Conservation (phyloP, 2,888 invertebrate genomes). For the Papilio elwesi region DNA sequence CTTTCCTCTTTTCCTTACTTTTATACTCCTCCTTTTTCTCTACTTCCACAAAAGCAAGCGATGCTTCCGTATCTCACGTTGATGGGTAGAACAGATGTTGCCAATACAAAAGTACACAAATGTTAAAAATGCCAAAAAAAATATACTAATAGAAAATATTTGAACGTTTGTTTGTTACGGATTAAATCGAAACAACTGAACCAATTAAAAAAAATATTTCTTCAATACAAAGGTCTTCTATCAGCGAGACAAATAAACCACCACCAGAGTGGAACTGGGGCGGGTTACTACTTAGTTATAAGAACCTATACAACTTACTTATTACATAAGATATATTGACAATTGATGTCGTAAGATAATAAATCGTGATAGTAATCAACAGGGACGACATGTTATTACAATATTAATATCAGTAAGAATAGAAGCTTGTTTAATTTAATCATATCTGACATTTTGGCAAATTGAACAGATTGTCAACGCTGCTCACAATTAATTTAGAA, state of each 20-base stretch:
- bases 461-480: constrained; percentile 24
- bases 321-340: neutral
- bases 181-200: too few relatives aligned
- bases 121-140: too few relatives aligned
- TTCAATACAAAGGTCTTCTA: too few relatives aligned
- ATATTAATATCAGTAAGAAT: constrained; percentile 15
- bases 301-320: neutral
- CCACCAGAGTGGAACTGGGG: neutral
- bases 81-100: too few relatives aligned
- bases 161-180: too few relatives aligned
- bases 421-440: constrained; percentile 20
- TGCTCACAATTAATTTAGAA: constrained; percentile 43
- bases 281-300: neutral
- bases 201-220: neutral
- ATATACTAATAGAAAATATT: too few relatives aligned
- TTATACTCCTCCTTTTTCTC: too few relatives aligned
- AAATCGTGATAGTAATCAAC: constrained; percentile 3
- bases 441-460: constrained; percentile 33
- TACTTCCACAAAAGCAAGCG: too few relatives aligned
- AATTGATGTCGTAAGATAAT: neutral
- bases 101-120: too few relatives aligned
- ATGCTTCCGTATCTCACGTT: too few relatives aligned
- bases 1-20: too few relatives aligned
- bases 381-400: constrained; percentile 1
- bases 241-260: too few relatives aligned